These are phyloP conservation scores for Plagodis dolabraria DNA, from an alignment of 2,888 invertebrate genomes.

Conservation along the genomic window DNA sequence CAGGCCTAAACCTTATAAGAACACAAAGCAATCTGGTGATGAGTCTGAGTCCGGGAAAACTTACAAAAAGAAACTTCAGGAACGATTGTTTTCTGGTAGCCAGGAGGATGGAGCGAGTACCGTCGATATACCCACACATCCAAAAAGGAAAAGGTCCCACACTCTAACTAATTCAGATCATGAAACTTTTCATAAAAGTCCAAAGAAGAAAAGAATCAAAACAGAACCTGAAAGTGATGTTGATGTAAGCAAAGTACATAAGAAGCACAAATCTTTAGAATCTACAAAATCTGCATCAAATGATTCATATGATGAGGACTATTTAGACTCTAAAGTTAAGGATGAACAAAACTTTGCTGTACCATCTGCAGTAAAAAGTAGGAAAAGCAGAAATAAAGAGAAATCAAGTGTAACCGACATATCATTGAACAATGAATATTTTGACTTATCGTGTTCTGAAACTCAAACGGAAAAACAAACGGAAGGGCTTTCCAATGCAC, in stretches of 20 bases:
- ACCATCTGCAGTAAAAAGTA: slow-evolving; percentile 27
- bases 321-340: slow-evolving; percentile 56
- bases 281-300: neutral
- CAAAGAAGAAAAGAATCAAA: slow-evolving; percentile 47
- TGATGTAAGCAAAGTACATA: slow-evolving; percentile 44
- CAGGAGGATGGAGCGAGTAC: neutral
- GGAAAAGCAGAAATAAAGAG: slow-evolving; percentile 42
- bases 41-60: slow-evolving; percentile 31
- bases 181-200: slow-evolving; percentile 19
- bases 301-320: slow-evolving; percentile 46
- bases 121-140: neutral
- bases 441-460: neutral
- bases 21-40: slow-evolving; percentile 19
- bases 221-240: slow-evolving; percentile 57
- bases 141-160: slow-evolving; percentile 31
- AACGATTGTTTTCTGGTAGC: slow-evolving; percentile 19
- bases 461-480: neutral
- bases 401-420: slow-evolving; percentile 34
- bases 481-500: neutral
- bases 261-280: slow-evolving; percentile 25
- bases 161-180: slow-evolving; percentile 28
- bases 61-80: slow-evolving; percentile 32
- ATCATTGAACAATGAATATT: slow-evolving; percentile 19
- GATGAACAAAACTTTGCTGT: slow-evolving; percentile 44
- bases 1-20: slow-evolving; percentile 23